Percentiles rank a stretch among this genome's conserved stretches.
Conservation (phyloP, 2,888 invertebrate genomes). For the Pasiphila rectangulata region DNA sequence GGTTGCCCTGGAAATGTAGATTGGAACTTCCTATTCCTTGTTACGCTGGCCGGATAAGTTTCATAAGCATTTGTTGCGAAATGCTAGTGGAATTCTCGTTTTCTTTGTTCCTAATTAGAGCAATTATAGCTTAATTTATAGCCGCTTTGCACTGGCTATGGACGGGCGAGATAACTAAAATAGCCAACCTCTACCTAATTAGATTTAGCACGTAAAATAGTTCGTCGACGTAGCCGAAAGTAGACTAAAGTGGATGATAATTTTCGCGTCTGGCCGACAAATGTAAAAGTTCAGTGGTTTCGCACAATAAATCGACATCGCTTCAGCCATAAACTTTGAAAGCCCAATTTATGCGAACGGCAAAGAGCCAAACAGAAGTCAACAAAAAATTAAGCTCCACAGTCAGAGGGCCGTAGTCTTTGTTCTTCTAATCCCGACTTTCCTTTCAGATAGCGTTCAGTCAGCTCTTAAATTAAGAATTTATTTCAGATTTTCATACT, state of each 20-base stretch:
- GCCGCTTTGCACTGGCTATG: constrained; percentile 9
- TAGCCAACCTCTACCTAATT: constrained; percentile 3
- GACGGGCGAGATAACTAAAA: constrained; percentile 13
- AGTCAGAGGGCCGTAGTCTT: constrained; percentile 57
- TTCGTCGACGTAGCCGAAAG: too few relatives aligned
- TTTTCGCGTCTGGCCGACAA: constrained; percentile 4
- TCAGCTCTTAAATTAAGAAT: constrained; percentile 77
- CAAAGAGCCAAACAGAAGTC: constrained; percentile 60
- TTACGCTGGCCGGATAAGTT: constrained; percentile 24
- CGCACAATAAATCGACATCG: constrained; percentile 30
- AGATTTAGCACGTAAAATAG: constrained; percentile 7
- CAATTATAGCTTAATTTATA: constrained; percentile 18
- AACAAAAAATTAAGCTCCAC: constrained; percentile 61
- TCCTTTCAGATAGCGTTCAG: constrained; percentile 73
- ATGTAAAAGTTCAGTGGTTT: constrained; percentile 23
- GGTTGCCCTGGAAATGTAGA: constrained; percentile 26
- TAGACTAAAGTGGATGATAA: background rate
- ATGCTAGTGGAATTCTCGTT: constrained; percentile 23
- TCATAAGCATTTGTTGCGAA: constrained; percentile 28
- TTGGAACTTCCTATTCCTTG: constrained; percentile 30
- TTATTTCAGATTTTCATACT: constrained; percentile 77
- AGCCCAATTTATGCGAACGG: constrained; percentile 53
- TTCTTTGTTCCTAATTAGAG: constrained; percentile 23
- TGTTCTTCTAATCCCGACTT: constrained; percentile 73
- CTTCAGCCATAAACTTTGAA: constrained; percentile 36